phyloP scores from a whole-genome alignment of 2,113 vertebrate species.

The Rhadina sibilatrix region DNA sequence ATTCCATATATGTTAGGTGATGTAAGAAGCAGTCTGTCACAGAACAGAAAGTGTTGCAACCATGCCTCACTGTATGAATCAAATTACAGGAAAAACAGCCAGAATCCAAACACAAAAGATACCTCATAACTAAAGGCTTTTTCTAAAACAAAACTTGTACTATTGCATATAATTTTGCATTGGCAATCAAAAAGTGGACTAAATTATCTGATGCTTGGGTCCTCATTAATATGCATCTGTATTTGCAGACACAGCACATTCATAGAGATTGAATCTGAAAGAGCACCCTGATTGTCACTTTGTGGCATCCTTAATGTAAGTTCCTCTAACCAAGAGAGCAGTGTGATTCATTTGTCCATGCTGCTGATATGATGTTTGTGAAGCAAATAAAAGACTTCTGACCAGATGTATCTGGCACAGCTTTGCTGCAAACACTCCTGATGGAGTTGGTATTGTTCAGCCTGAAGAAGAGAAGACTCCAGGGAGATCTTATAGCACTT shows the following conservation, averaged over 20 bases:
- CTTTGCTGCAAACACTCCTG: background rate
- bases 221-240: background rate
- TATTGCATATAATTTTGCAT: background rate
- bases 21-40: slow-evolving; percentile 33
- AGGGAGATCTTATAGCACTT: background rate
- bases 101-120: background rate
- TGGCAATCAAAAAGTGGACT: background rate
- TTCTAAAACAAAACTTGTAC: background rate
- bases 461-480: background rate
- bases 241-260: background rate
- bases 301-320: background rate
- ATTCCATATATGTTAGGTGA: slow-evolving; percentile 48
- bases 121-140: background rate
- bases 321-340: background rate
- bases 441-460: background rate
- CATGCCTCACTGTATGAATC: slow-evolving; percentile 17
- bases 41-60: slow-evolving; percentile 42
- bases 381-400: background rate
- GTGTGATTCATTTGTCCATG: background rate
- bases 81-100: background rate
- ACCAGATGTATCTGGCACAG: background rate
- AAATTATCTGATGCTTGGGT: background rate
- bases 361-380: background rate
- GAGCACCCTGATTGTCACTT: background rate
- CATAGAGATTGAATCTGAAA: background rate